phyloP scores from a whole-genome alignment of 2,888 invertebrate species.

The Temnothorax unifasciatus region DNA sequence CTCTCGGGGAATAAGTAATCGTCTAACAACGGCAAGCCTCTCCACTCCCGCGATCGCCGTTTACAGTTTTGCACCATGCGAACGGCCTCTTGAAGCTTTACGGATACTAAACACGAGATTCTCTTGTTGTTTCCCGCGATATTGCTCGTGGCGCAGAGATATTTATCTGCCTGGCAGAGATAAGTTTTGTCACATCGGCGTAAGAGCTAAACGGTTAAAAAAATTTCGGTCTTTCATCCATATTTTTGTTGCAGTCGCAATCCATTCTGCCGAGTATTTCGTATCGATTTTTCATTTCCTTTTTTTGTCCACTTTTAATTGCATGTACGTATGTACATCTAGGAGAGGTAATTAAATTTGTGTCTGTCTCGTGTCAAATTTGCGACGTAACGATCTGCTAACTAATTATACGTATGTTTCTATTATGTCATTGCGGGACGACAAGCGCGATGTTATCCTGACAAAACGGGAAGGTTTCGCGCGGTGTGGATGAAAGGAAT shows the following conservation, averaged over 20 bases:
- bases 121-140: conserved; percentile 31
- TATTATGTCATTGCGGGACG: conserved; percentile 4
- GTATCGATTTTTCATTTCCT: background rate
- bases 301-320: conserved; percentile 3
- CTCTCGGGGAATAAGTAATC: conserved; percentile 68
- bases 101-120: conserved; percentile 73
- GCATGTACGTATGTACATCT: background rate
- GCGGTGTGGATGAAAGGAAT: conserved; percentile 15
- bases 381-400: background rate
- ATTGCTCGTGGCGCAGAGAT: conserved; percentile 27
- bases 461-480: conserved; percentile 10
- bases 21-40: conserved; percentile 65
- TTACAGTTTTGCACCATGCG: conserved; percentile 75
- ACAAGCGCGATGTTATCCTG: conserved; percentile 7
- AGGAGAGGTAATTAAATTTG: background rate
- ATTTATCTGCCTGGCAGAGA: conserved; percentile 3
- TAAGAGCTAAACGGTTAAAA: background rate
- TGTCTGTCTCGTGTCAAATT: background rate
- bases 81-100: conserved; percentile 69
- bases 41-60: conserved; percentile 65
- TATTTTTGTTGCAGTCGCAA: background rate
- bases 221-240: background rate
- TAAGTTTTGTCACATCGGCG: background rate
- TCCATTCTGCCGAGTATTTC: background rate
- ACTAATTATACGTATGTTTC: conserved; percentile 3